Conservation (phyloP, 2,113 vertebrate genomes). For the Synodontis membranacea region DNA sequence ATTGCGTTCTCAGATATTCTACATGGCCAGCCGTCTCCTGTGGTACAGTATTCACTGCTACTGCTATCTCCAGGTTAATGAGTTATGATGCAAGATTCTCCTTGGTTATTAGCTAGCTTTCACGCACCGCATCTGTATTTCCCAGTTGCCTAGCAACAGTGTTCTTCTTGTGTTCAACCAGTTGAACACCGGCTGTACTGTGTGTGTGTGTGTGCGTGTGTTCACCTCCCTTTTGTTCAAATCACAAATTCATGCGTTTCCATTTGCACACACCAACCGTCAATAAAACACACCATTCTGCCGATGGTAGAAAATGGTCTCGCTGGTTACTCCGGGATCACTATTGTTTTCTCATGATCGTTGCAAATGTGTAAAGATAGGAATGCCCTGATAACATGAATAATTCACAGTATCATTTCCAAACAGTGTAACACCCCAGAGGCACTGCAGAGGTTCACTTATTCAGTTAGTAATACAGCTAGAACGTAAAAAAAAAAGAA, state of each 20-base stretch:
- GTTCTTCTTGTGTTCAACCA: neutral
- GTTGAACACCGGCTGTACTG: neutral
- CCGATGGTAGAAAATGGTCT: neutral
- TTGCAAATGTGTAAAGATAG: neutral
- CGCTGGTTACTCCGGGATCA: too few relatives aligned
- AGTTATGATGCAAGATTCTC: neutral
- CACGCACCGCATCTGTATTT: neutral
- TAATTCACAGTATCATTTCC: neutral
- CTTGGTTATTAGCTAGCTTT: conserved; percentile 3
- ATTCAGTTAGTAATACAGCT: neutral
- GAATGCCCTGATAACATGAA: neutral
- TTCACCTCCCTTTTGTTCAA: neutral
- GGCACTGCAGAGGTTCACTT: neutral
- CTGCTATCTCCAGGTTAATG: neutral
- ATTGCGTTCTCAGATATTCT: neutral
- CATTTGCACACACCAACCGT: neutral
- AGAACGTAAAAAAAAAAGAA: too few relatives aligned
- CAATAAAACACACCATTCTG: neutral
- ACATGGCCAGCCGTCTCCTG: neutral
- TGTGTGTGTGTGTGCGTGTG: too few relatives aligned
- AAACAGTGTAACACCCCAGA: neutral
- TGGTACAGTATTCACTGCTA: neutral
- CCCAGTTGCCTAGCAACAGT: conserved; percentile 18
- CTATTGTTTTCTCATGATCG: neutral
- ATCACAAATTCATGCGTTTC: conserved; percentile 6